Evolutionary conservation across 2,888 invertebrate genomes (phyloP), one percentile per base, ranked within the genome.

Genomic region (Erebia aethiops): DNA sequence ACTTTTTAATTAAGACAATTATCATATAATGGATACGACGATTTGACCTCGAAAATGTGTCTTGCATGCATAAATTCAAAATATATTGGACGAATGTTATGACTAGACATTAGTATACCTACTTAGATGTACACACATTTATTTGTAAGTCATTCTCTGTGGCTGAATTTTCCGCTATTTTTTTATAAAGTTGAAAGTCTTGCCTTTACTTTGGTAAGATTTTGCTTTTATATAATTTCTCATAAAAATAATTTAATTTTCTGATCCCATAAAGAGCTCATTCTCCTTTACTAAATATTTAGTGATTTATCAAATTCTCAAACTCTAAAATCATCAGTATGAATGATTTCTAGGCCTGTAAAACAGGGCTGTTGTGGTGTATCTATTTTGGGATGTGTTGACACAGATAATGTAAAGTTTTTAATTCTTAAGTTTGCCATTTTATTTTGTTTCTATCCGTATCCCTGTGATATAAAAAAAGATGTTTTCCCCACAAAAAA

Each of bases 161-260:
- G 62, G 21, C 18, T 9, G 62, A 49, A 49, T 26, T 62, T 14
- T 49, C 16, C 62, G 62, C 46, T 61, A 46, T 46, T 35, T 57
- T 13, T 14, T 14, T 14, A 7, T 26, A 26, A 49, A 49, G 4
- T 13, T 49, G 3, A 49, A 13, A 49, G 4, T 14, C 4, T 49
- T 49, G 11, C 14, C 14, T 49, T 14, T 14, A 11, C 21, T 21
- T 21, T 21, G 21, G 21, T 21, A 21, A 21, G 26, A 26, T 26
- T 26, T 26, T 26, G 26, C 26, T 3, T 26, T 26, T 4, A 26
- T 26, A 26, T 26, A 26, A 4, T 26, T 26, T 26, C 26, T 4
- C 26, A 26, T 26, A 26, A 26, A 26, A 26, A 26, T 26, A 4
- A 49, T 13, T 49, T 11, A 14, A 14, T 49, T 49, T 49, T 51